Base-by-base conservation (phyloP, 2,888 invertebrate genomes). In the Conops quadrifasciatus region DNA sequence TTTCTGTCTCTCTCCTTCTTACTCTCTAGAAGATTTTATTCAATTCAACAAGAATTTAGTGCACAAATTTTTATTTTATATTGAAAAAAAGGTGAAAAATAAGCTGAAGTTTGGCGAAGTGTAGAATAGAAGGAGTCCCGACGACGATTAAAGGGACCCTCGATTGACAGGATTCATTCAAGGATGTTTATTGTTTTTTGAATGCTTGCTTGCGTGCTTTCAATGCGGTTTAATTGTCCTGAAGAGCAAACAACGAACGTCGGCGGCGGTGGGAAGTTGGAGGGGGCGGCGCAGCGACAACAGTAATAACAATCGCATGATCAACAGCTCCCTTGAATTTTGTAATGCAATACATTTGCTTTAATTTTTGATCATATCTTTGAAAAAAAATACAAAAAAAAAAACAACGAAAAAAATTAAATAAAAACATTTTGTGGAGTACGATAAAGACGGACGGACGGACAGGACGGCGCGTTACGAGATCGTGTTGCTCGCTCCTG, bases 141-240 rank as follows among this genome's bases (percentile, higher is more conserved):
- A 36, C 19, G 43, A 36, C 60, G 45, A 43, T 43, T 64, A 28
- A 45, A 60, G 59, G 67, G 59, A 67, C 67, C 67, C 67, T 67
- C 45, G n/a, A 51, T 30, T 56, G 66, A 66, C 66, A 53, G 30
- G 53, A 56, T 53, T 66, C 26, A 19, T 62, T 49, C 1, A 24
- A 68, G 68, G 56, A 59, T 67, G 60, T 71, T 63, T 66, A 73
- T 74, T 72, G 66, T 72, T 36, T 56, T 15, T 26, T 71, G 51
- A 28, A 56, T 72, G 70, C 70, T n/a, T n/a, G n/a, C n/a, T n/a
- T n/a, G n/a, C n/a, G 59, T 75, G 71, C 73, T 72, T 28, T 72
- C 73, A 75, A 73, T 74, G 75, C 49, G 65, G 71, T 71, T 75
- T 74, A 76, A 76, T 77, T 76, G 77, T 77, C 72, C 59, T 67